Base-by-base conservation (phyloP, 2,797 vertebrate species). In the Peromyscus melanophrys region DNA sequence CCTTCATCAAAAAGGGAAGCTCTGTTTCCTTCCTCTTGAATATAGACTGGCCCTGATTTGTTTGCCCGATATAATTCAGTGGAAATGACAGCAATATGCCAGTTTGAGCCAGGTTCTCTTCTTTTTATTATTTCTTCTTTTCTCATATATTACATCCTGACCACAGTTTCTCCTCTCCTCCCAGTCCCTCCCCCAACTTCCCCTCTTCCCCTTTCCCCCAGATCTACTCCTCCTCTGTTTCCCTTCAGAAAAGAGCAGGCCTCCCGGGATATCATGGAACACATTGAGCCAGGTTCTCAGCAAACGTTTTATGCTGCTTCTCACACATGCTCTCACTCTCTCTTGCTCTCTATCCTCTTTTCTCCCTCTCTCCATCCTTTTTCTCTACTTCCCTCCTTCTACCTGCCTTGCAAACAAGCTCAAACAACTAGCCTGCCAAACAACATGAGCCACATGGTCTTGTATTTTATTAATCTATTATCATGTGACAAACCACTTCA, bases 401-500 rank as follows among this genome's bases (percentile, higher is more conserved):
- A 63, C 49, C 57, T 40, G 9, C 16, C 37, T 27, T 77, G 52
- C 65, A 61, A 55, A 75, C 31, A 55, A 89, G 55, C 31, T 40
- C 1, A 0, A 27, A 16, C 34, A 27, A 19, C 34, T 10, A 67
- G 34, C 52, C 82, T 89, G 67, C 61, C 69, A 61, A 69, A 37
- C 43, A 10, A 43, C 27, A 37, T 17, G 43, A 90, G 73, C 76
- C 67, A 55, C 16, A 4, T 2, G 12, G 43, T 31, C 29, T 46
- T 89, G 43, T 37, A 16, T 46, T 86, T 40, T 63, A 78, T 27
- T 37, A 63, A 40, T 63, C 61, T 67, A 16, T 46, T 71, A 25
- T 25, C 65, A n/a, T 52, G 19, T 61, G 88, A 89, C 75, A 91
- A 96, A 61, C 49, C 13, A 13, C n/a, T 69, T 84, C 87, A 90